phyloP scores from a whole-genome alignment of 2,888 invertebrate species.

The Marasmarcha lunaedactyla region DNA sequence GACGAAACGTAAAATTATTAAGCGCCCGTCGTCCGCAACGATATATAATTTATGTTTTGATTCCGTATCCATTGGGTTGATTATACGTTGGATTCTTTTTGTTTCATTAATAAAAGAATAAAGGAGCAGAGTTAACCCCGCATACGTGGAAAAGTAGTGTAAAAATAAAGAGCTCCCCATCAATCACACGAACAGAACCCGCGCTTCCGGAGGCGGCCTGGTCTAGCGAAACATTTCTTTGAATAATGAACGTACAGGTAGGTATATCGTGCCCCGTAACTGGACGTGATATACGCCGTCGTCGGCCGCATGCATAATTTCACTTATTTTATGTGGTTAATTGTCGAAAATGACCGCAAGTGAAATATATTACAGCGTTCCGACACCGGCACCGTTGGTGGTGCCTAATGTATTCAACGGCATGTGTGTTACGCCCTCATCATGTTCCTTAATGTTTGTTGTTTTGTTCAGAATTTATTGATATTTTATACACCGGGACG shows the following conservation, averaged over 20 bases:
- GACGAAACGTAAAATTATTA: slow-evolving; percentile 10
- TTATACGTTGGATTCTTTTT: no score
- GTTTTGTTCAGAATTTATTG: slow-evolving; percentile 8
- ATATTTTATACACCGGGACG: slow-evolving; percentile 2
- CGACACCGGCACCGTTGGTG: slow-evolving; percentile 49
- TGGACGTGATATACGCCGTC: slow-evolving; percentile 71
- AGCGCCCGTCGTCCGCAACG: not conserved
- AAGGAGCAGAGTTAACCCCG: slow-evolving; percentile 24
- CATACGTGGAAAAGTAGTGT: slow-evolving; percentile 39
- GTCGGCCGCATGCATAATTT: slow-evolving; percentile 70
- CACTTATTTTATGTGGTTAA: slow-evolving; percentile 71
- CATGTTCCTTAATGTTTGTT: slow-evolving; percentile 39
- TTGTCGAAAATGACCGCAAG: slow-evolving; percentile 70
- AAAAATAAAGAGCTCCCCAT: slow-evolving; percentile 60
- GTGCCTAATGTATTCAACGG: slow-evolving; percentile 61
- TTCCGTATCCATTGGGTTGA: no score
- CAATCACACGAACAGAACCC: slow-evolving; percentile 64
- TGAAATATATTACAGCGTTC: slow-evolving; percentile 62
- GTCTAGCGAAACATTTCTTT: slow-evolving; percentile 68
- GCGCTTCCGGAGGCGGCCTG: slow-evolving; percentile 57
- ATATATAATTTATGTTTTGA: no score
- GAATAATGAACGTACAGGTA: slow-evolving; percentile 65
- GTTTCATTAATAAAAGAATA: not conserved
- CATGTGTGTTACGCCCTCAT: slow-evolving; percentile 46
- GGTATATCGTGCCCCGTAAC: slow-evolving; percentile 66